Evolutionary conservation across 2,888 invertebrate species (phyloP).

Genomic region (Cosmia trapezina): DNA sequence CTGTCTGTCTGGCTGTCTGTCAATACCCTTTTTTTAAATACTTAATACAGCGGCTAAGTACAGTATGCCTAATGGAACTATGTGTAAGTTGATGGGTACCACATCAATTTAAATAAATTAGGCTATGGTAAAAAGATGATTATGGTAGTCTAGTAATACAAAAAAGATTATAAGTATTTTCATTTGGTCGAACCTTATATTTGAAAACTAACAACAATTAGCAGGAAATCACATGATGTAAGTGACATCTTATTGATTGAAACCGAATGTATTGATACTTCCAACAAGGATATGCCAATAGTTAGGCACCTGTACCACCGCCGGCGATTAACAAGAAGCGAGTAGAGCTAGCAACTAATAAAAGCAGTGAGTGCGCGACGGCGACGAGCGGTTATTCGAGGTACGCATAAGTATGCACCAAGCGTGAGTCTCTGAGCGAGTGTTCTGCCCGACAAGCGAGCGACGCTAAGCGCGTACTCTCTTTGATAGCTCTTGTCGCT

Average conservation of each 20-base stretch:
- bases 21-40: no score
- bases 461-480: no score
- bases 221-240: not conserved
- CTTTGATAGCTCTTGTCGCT: not conserved
- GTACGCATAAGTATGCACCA: not conserved
- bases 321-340: not conserved
- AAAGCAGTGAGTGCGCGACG: no score
- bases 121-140: no score
- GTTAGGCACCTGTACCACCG: not conserved
- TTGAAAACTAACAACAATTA: not conserved
- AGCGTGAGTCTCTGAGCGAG: not conserved
- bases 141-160: no score
- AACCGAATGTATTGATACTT: conserved; percentile 4
- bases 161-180: not conserved
- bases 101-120: no score
- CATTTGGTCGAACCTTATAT: not conserved
- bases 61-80: no score
- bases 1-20: no score
- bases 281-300: conserved; percentile 35
- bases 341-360: no score
- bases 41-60: no score
- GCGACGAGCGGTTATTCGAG: not conserved
- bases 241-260: conserved; percentile 11
- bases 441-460: not conserved
- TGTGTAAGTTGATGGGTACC: no score